Evolutionary conservation across 2,888 invertebrate genomes (phyloP).

Genomic region (Brachyptera risi): DNA sequence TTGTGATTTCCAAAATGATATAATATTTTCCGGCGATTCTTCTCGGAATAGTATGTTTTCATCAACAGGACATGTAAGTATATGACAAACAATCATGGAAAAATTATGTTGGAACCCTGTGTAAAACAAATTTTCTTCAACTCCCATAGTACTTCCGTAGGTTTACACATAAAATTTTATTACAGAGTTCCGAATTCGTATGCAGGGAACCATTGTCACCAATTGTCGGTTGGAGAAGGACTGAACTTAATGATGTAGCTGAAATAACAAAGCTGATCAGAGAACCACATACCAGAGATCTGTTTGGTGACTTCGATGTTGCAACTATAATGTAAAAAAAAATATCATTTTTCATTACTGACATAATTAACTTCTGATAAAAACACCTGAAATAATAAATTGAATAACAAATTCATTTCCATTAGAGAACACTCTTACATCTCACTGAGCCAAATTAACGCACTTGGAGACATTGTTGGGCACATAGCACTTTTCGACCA

Average conservation of each 20-base stretch:
- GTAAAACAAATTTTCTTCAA: too few relatives aligned
- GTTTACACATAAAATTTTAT: too few relatives aligned
- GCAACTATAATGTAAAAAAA: constrained; percentile 39
- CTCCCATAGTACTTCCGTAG: too few relatives aligned
- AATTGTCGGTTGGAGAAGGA: constrained; percentile 34
- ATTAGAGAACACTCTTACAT: constrained; percentile 50
- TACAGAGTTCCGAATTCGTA: too few relatives aligned
- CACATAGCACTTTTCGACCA: constrained; percentile 45
- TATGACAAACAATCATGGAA: too few relatives aligned
- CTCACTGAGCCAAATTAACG: constrained; percentile 45
- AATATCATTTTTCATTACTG: constrained; percentile 35
- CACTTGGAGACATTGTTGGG: constrained; percentile 39
- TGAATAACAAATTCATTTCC: not conserved
- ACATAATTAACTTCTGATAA: not conserved
- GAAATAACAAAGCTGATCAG: constrained; percentile 37
- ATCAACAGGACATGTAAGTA: too few relatives aligned
- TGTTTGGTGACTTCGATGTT: constrained; percentile 42
- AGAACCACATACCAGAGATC: constrained; percentile 35
- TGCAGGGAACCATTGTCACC: too few relatives aligned
- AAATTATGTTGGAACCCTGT: too few relatives aligned
- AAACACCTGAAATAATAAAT: too few relatives aligned
- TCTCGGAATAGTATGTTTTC: too few relatives aligned
- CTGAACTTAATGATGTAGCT: constrained; percentile 38
- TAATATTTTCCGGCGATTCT: too few relatives aligned
- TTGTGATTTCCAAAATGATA: too few relatives aligned